Base-by-base conservation (phyloP, 1,140 invertebrate genomes). In the Mamestra configurata region DNA sequence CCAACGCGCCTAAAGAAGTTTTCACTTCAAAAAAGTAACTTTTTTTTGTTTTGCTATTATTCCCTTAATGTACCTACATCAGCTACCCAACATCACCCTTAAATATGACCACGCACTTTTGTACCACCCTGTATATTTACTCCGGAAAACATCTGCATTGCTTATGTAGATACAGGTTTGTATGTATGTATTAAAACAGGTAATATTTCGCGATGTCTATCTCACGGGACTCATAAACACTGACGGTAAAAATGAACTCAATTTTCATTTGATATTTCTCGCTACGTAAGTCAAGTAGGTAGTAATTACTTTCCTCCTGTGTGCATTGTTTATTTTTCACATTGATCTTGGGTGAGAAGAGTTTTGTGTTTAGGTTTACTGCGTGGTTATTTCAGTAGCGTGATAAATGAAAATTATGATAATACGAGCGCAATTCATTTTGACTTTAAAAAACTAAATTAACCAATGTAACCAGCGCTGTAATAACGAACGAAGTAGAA, bases 161-260 rank as follows among this genome's bases (percentile, higher is more conserved):
- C 20, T 64, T 10, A 64, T 18, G 6, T 10, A 55, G 8, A 6
- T 24, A 18, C 18, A 46, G 3, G n/a, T 53, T 2, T 53, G 20
- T 53, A 20, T 31, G 11, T 22, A 22, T 40, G 35, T 75, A 75
- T 75, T 59, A 75, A 75, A 75, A 27, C 27, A 55, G 15, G 15
- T 59, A 59, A 59, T 75, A 75, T 46, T 43, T 59, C 53, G 11
- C 37, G 22, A 40, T 75, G 71, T 59, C 53, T 40, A 43, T 75
- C 71, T 53, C 37, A 15, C 13, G 71, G 35, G 53, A 27, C n/a
- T 40, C 53, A 46, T 75, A 59, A 75, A 75, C 71, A 27, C 20
- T 57, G 71, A 8, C 31, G 53, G 51, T 59, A 75, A 59, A 75
- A 75, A 59, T 59, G 53, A 75, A 75, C 35, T 59, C 53, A 37